Conservation (phyloP, 2,888 invertebrate species). For the Agonopterix subpropinquella region DNA sequence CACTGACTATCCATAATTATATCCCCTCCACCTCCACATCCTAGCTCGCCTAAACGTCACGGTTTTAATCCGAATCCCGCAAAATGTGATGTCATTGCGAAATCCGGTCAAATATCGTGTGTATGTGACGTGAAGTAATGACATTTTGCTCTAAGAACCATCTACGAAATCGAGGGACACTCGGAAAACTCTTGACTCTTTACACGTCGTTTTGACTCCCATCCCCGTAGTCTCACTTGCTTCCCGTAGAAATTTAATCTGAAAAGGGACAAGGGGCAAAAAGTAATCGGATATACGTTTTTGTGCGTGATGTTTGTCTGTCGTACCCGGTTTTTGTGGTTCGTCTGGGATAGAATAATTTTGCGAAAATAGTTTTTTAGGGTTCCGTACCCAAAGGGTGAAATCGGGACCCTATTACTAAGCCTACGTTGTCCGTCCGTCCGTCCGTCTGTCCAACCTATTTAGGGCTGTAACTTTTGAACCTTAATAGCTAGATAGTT, state of each 20-base stretch:
- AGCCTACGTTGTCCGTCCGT: too few species aligned
- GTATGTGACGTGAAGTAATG: conserved; percentile 28
- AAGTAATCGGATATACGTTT: conserved; percentile 34
- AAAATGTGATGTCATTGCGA: background rate
- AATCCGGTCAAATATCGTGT: conserved; percentile 15
- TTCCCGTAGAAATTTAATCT: conserved; percentile 40
- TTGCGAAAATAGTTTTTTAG: too few species aligned
- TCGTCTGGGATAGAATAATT: too few species aligned
- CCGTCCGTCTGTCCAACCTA: too few species aligned
- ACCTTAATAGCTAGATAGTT: too few species aligned
- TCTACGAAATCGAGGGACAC: conserved; percentile 23
- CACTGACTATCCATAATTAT: too few species aligned
- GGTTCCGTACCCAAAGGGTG: too few species aligned
- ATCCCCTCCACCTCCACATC: too few species aligned
- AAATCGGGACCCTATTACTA: too few species aligned
- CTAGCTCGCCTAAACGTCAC: too few species aligned
- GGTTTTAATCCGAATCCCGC: background rate
- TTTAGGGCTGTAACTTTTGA: too few species aligned
- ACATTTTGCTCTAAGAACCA: conserved; percentile 19
- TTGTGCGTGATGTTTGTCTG: conserved; percentile 16
- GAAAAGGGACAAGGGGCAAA: conserved; percentile 23
- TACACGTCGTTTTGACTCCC: conserved; percentile 40
- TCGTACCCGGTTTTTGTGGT: conserved; percentile 10
- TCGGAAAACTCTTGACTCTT: conserved; percentile 38
- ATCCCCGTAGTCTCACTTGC: conserved; percentile 6